phyloP scores from a whole-genome alignment of 2,113 vertebrate genomes.

The Pteropus alecto region DNA sequence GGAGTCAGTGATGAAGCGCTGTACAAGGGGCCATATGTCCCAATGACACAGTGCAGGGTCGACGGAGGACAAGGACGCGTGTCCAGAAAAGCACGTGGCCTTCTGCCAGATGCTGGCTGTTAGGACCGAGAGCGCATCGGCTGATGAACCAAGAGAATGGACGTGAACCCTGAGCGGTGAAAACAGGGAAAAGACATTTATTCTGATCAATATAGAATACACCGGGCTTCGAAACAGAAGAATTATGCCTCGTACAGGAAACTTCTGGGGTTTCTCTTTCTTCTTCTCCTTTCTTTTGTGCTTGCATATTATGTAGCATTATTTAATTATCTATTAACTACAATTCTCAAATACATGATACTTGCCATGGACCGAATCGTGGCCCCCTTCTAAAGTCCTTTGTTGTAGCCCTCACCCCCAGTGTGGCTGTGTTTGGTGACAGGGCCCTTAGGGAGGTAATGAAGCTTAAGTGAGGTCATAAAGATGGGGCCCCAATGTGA shows the following conservation, averaged over 20 bases:
- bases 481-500: neutral
- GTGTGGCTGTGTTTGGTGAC: neutral
- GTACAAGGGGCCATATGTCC: neutral
- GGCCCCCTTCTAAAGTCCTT: neutral
- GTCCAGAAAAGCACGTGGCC: accelerated
- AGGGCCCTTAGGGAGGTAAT: neutral
- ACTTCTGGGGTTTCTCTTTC: accelerated
- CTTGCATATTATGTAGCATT: neutral
- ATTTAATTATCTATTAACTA: neutral
- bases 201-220: neutral
- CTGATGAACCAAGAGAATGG: neutral
- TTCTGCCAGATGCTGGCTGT: neutral
- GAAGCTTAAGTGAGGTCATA: neutral
- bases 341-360: no score
- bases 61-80: neutral
- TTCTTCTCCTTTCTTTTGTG: neutral
- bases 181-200: neutral
- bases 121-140: neutral
- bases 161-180: neutral
- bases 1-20: neutral
- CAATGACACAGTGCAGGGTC: neutral
- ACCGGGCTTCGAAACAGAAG: neutral
- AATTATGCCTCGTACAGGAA: neutral
- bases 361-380: neutral
- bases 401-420: neutral